Evolutionary conservation across 2,888 invertebrate species (phyloP).

Genomic region (Mythimna impura): DNA sequence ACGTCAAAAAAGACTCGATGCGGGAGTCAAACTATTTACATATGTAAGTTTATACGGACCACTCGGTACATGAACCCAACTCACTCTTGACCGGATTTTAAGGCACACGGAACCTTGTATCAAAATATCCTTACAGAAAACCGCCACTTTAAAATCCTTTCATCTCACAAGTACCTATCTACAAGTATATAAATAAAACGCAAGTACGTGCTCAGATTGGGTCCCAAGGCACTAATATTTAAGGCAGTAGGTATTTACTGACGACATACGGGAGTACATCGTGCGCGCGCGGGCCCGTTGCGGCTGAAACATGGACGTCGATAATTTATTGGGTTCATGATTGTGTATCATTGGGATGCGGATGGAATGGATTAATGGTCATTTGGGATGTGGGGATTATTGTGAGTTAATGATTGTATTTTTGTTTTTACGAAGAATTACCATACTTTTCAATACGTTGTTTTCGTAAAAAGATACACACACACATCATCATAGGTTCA

Average conservation of each 20-base stretch:
- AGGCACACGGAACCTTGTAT: no score
- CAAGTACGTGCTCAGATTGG: slow-evolving; percentile 11
- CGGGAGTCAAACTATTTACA: no score
- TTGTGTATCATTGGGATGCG: slow-evolving; percentile 6
- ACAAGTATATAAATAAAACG: slow-evolving; percentile 37
- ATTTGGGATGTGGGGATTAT: slow-evolving; percentile 19
- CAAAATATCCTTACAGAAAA: background rate
- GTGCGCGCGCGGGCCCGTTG: slow-evolving; percentile 3
- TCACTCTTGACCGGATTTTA: no score
- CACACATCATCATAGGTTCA: no score
- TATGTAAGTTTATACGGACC: no score
- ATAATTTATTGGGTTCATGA: slow-evolving; percentile 32
- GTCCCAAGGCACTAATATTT: slow-evolving; percentile 46
- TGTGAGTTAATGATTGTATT: background rate
- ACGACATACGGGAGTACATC: slow-evolving; percentile 30
- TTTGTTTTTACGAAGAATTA: background rate
- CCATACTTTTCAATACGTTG: no score
- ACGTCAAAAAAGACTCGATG: no score
- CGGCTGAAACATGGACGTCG: background rate
- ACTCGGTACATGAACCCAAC: no score
- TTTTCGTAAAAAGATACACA: no score
- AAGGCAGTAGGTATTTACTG: slow-evolving; percentile 11
- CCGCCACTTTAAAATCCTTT: slow-evolving; percentile 12
- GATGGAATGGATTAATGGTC: slow-evolving; percentile 29
- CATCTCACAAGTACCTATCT: background rate